phyloP scores from a whole-genome alignment of 2,888 invertebrate genomes.

The Schizaphis graminum region DNA sequence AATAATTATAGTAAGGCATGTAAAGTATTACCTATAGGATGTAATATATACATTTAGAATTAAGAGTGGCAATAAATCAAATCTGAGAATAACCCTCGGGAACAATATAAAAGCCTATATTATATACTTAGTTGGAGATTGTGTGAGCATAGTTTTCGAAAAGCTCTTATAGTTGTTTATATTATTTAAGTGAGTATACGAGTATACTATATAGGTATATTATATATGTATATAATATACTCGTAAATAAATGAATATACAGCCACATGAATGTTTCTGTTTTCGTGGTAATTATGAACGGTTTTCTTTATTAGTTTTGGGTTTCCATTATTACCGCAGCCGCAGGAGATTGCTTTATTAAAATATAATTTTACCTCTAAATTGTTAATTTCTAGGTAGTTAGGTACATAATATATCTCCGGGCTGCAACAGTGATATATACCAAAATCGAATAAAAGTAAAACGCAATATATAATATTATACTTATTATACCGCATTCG shows the following conservation, averaged over 20 bases:
- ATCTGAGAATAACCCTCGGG: background rate
- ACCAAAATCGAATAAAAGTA: background rate
- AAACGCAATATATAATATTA: background rate
- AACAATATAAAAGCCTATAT: constrained; percentile 7
- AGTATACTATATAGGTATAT: background rate
- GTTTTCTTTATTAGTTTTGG: constrained; percentile 44
- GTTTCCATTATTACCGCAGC: constrained; percentile 17
- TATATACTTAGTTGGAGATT: background rate
- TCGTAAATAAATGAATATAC: background rate
- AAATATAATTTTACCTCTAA: constrained; percentile 35
- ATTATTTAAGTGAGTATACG: background rate
- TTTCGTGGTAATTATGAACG: constrained; percentile 25
- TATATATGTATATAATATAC: background rate
- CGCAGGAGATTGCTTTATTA: constrained; percentile 35
- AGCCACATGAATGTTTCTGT: background rate
- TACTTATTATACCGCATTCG: background rate
- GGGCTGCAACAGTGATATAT: background rate
- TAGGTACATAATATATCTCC: background rate
- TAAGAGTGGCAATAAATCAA: background rate
- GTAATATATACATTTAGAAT: background rate
- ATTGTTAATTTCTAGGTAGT: background rate
- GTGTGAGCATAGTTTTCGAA: background rate
- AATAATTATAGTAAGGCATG: background rate
- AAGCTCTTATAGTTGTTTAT: background rate
- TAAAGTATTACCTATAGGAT: background rate